Evolutionary conservation across 2,797 vertebrate species (phyloP).

Genomic region (Garrulus glandarius): DNA sequence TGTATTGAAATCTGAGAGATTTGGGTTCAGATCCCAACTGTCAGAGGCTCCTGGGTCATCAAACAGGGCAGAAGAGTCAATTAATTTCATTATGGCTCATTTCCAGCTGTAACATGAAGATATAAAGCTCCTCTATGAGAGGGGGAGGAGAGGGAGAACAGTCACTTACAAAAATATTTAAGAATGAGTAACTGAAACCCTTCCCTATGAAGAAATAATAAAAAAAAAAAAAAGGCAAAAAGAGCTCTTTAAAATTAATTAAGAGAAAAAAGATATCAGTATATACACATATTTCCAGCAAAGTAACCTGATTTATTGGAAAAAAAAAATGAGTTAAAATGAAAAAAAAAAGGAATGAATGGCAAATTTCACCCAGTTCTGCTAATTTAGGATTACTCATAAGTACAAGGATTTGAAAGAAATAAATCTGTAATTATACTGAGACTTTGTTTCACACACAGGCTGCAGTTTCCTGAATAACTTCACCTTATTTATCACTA

Average conservation of each 20-base stretch:
- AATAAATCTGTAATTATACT: neutral
- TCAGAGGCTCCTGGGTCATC: neutral
- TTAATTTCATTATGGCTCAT: neutral
- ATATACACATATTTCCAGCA: neutral
- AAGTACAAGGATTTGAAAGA: neutral
- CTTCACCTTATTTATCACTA: conserved; percentile 15
- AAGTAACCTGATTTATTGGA: neutral
- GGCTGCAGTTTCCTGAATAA: neutral
- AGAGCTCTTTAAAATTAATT: neutral
- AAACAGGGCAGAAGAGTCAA: neutral
- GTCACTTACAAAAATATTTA: neutral
- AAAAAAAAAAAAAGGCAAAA: neutral
- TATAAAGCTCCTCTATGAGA: neutral
- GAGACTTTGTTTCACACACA: neutral
- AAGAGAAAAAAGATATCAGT: neutral
- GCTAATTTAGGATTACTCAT: neutral
- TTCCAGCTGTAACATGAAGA: conserved; percentile 4
- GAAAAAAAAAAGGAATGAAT: neutral
- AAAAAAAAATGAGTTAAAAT: neutral
- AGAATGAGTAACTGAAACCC: neutral
- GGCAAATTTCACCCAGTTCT: neutral
- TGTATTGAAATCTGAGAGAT: neutral
- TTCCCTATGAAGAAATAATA: neutral
- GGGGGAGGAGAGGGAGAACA: neutral
- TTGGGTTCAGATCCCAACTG: neutral